Base-by-base conservation (phyloP, 2,113 vertebrate genomes). In the Zosterops hypoxanthus region DNA sequence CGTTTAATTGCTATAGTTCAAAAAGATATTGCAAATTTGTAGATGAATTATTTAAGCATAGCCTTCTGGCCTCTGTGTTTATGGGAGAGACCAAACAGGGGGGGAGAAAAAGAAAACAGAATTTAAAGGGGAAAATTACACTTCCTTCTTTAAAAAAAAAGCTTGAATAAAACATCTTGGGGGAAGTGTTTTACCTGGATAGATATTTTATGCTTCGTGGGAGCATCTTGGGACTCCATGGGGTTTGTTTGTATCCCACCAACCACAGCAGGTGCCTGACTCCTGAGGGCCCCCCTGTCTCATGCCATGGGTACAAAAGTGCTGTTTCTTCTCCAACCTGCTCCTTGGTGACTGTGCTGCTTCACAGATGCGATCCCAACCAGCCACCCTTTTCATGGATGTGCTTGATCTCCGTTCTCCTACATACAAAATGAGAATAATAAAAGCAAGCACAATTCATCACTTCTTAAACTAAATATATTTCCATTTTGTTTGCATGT, bases 1-100 rank as follows among this genome's bases (percentile, higher is more conserved):
- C 21, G 26, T 97, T 98, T 98, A 98, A 98, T 98, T 98, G 94
- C 96, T 97, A 90, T 97, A 97, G 91, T 98, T 97, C 95, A 97
- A 97, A 98, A 96, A 97, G 94, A 97, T 96, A 95, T 64, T 95
- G 97, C 97, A 96, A 97, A 94, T 88, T 95, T 95, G 82, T 94
- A 98, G 97, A 97, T 97, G 97, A 98, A 95, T 98, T 97, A 94
- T 89, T 93, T 81, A 97, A 97, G 96, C 94, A 87, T 91, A 96
- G 86, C 88, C 83, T 95, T 96, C 95, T 96, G 97, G 97, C 92
- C 96, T 90, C 91, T 92, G 78, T 91, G 85, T 95, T 97, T 96
- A 94, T 2, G 82, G 96, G 89, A 97, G 69, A 95, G 80, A 93
- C 89, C 60, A 64, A 63, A 73, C 6, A 0, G 22, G 59, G 31